Percentiles rank a stretch among this genome's conserved stretches.
Evolutionary conservation across 2,888 invertebrate genomes (phyloP).

Genomic region (Microplitis manilae): DNA sequence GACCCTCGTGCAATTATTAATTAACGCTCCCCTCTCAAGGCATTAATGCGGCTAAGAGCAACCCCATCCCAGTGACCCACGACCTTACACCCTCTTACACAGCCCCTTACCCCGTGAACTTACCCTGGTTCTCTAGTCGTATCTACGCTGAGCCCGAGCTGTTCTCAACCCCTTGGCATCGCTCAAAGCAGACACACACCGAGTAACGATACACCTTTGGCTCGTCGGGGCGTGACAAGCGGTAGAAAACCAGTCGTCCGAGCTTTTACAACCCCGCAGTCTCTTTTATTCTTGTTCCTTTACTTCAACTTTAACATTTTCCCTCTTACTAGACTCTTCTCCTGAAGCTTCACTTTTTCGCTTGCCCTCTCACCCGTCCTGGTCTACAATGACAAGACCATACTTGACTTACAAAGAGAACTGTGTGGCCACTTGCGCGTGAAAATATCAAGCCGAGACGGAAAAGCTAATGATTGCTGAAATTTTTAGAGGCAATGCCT

Average conservation of each 20-base stretch:
- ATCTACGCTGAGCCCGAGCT: slow-evolving; percentile 16
- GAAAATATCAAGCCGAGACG: slow-evolving; percentile 33
- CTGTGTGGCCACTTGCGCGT: slow-evolving; percentile 41
- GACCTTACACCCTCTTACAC: slow-evolving; percentile 46
- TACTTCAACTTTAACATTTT: not conserved
- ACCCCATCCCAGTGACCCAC: slow-evolving; percentile 45
- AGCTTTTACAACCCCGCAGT: slow-evolving; percentile 21
- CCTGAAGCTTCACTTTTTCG: no score
- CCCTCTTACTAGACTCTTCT: not conserved
- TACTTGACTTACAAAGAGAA: slow-evolving; percentile 38
- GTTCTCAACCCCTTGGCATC: slow-evolving; percentile 57
- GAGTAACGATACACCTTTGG: slow-evolving; percentile 69
- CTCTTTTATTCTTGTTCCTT: slow-evolving; percentile 13
- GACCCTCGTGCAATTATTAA: slow-evolving; percentile 71
- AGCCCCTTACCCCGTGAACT: slow-evolving; percentile 37
- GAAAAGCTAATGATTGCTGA: not conserved
- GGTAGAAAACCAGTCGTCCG: slow-evolving; percentile 21
- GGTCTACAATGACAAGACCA: slow-evolving; percentile 18
- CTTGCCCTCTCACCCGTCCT: no score
- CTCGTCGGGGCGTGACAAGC: slow-evolving; percentile 20
- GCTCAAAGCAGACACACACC: slow-evolving; percentile 63
- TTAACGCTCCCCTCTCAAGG: slow-evolving; percentile 70
- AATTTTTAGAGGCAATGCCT: not conserved
- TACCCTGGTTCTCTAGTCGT: slow-evolving; percentile 43
- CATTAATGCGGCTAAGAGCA: slow-evolving; percentile 71